Base-by-base conservation (phyloP, 2,797 vertebrate genomes). In the Cossypha polioptera region DNA sequence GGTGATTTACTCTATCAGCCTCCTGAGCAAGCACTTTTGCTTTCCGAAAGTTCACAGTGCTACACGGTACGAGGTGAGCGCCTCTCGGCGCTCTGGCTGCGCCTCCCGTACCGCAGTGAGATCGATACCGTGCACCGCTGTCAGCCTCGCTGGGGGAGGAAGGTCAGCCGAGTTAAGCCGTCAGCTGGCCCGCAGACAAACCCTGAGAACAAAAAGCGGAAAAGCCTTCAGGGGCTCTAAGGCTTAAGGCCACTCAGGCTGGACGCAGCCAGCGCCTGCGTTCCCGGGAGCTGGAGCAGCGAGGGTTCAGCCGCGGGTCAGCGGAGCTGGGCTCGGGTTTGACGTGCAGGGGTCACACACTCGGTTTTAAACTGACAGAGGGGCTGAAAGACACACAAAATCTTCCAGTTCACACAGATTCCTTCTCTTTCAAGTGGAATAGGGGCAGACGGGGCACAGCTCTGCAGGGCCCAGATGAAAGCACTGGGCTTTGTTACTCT, bases 1-100 rank as follows among this genome's bases (percentile, higher is more conserved):
- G 86, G 88, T 76, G 75, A 96, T 92, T 94, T 92, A 94, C 48
- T 94, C 74, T 74, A n/a, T 66, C 74, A 95, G 81, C 35, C 90
- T 91, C 89, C 87, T 76, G 43, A 94, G 59, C 43, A 92, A 88
- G 84, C 93, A 86, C 62, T 96, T 96, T 87, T 48, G 69, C 87
- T 89, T 88, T 72, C 80, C 47, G 50, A 31, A 94, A 92, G 92
- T 96, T 96, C 86, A n/a, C 81, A 29, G 58, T 53, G n/a, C n/a
- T 10, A n/a, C 66, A 21, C 35, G 28, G 74, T 2, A 24, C 13
- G 43, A 76, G 79, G 86, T 78, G 90, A 96, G 72, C 7, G 81
- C 73, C 59, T 88, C 47, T 61, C 13, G 29, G 67, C 18, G 66
- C 92, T 96, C 95, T 47, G 20, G 74, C 75, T 17, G 95, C 54